Evolutionary conservation across 1,140 invertebrate genomes (phyloP).

Genomic region (Brachionus paranguensis): DNA sequence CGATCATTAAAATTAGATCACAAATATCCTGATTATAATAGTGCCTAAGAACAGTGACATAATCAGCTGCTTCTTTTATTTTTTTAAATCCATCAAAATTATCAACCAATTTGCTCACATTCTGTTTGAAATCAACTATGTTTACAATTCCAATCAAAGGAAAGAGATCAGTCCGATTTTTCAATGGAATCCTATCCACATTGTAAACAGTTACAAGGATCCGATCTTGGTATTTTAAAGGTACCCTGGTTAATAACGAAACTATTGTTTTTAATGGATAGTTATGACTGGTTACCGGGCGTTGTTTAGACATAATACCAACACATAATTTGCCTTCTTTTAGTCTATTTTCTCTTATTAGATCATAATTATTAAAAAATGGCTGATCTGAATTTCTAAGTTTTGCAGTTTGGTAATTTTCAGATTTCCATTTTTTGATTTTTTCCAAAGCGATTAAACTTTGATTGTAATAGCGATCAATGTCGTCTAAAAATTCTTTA

Average conservation of each 20-base stretch:
- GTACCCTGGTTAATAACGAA: neutral
- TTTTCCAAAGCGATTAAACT: neutral
- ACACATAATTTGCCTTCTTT: neutral
- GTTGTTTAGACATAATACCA: slow-evolving; percentile 18
- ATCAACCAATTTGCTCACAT: neutral
- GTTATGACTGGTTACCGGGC: neutral
- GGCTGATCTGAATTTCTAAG: neutral
- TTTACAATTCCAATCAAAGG: neutral
- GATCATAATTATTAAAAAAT: neutral
- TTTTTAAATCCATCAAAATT: neutral
- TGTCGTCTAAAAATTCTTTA: neutral
- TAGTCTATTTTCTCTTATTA: neutral
- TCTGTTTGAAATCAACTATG: slow-evolving; percentile 26
- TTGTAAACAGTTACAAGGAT: neutral
- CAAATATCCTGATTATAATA: neutral
- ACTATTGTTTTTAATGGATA: slow-evolving; percentile 22
- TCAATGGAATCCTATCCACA: neutral
- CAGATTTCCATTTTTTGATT: neutral
- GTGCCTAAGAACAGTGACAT: neutral
- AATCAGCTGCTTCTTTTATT: slow-evolving; percentile 35
- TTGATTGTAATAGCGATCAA: neutral
- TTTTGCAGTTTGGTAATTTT: neutral
- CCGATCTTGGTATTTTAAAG: slow-evolving; percentile 5
- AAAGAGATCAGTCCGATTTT: neutral
- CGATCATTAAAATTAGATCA: neutral